Evolutionary conservation across 2,888 invertebrate species (phyloP).

Genomic region (Microplitis deprimator): DNA sequence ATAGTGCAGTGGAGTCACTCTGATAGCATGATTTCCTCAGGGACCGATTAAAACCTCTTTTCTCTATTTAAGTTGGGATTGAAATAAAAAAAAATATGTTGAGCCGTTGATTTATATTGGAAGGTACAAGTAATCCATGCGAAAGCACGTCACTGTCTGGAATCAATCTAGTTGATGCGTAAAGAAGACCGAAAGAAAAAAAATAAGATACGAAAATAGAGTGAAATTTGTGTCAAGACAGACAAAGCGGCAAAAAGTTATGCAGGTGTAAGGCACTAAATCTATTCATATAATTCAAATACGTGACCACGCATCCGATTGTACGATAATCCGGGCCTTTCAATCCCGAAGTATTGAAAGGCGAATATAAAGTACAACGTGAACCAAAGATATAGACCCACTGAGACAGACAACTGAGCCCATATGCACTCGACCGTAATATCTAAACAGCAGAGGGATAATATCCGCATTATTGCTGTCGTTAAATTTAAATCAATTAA

Average conservation of each 20-base stretch:
- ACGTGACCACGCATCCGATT: conserved; percentile 64
- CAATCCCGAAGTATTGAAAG: conserved; percentile 29
- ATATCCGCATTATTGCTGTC: background rate
- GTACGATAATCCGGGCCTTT: conserved; percentile 59
- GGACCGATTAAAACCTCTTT: too few relatives aligned
- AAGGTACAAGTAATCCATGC: too few relatives aligned
- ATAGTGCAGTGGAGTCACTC: too few relatives aligned
- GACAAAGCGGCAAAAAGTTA: background rate
- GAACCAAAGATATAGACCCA: background rate
- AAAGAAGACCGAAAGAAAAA: background rate
- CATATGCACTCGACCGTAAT: background rate
- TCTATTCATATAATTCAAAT: conserved; percentile 38
- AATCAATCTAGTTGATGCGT: conserved; percentile 15
- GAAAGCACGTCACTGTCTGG: conserved; percentile 7
- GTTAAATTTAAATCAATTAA: background rate
- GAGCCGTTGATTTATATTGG: too few relatives aligned
- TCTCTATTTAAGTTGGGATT: too few relatives aligned
- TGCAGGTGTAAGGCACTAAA: conserved; percentile 16
- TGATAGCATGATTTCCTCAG: too few relatives aligned
- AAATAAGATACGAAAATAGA: conserved; percentile 1
- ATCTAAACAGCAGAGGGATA: background rate
- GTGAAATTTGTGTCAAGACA: conserved; percentile 12
- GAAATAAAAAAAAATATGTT: too few relatives aligned
- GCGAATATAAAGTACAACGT: conserved; percentile 15
- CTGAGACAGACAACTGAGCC: background rate